Evolutionary conservation across 2,888 invertebrate genomes (phyloP).

Genomic region (Caenorhabditis sinica): DNA sequence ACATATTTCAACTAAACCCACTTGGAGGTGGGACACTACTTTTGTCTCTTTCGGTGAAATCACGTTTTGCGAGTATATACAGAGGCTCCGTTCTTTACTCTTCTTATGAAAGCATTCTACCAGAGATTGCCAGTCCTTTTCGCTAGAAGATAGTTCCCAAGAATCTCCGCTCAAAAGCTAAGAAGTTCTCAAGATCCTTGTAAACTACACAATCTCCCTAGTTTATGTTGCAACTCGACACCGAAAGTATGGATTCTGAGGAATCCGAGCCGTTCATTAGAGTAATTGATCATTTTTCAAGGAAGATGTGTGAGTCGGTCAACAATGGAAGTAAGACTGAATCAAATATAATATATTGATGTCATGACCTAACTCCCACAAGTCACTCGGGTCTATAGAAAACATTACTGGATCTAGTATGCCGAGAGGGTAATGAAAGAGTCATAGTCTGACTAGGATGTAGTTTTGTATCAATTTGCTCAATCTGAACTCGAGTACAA

Average conservation of each 20-base stretch:
- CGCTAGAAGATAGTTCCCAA: no score
- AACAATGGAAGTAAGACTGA: not conserved
- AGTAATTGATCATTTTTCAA: slow-evolving; percentile 3
- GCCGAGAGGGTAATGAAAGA: not conserved
- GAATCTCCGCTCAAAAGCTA: no score
- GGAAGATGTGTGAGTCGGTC: not conserved
- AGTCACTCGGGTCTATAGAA: not conserved
- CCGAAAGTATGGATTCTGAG: no score
- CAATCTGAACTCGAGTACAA: no score
- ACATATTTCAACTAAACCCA: slow-evolving; percentile 17
- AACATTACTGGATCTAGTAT: not conserved
- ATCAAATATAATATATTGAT: not conserved
- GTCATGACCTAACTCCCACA: slow-evolving; percentile 4
- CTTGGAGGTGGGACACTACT: slow-evolving; percentile 23
- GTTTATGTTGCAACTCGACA: no score
- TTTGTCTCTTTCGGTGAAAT: not conserved
- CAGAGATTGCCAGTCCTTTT: no score
- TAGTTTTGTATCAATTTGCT: no score
- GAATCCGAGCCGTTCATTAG: not conserved
- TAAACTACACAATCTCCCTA: no score
- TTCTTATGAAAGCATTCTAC: not conserved
- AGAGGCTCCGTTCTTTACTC: not conserved
- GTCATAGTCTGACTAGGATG: not conserved
- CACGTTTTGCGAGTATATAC: slow-evolving; percentile 14
- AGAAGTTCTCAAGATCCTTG: not conserved